Evolutionary conservation across 2,888 invertebrate genomes (phyloP).

Genomic region (Anthophora plumipes): DNA sequence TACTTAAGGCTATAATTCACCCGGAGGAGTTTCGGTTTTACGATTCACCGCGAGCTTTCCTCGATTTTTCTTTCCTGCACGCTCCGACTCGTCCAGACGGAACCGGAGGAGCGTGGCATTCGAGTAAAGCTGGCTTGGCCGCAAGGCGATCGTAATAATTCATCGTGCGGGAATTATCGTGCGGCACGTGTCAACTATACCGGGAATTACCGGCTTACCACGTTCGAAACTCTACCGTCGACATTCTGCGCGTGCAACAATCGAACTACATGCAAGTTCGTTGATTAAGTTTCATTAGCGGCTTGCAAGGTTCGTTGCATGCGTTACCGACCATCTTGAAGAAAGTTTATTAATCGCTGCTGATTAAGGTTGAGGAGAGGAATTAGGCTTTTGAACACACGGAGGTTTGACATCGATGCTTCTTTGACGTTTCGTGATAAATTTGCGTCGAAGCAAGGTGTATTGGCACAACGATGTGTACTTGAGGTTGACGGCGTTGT

Average conservation of each 20-base stretch:
- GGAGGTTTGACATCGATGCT: not conserved
- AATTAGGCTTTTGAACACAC: not conserved
- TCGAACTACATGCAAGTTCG: not conserved
- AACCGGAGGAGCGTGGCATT: not conserved
- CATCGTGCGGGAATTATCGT: conserved; percentile 7
- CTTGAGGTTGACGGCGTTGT: not conserved
- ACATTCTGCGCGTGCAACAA: not conserved
- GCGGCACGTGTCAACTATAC: not conserved
- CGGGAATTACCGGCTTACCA: not conserved
- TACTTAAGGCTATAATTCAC: conserved; percentile 17
- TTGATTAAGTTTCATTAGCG: not conserved
- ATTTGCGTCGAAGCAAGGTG: not conserved
- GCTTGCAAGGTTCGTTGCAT: not conserved
- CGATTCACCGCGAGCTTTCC: not conserved
- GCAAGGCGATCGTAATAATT: conserved; percentile 16
- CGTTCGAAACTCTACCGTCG: conserved; percentile 2
- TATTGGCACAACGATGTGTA: not conserved
- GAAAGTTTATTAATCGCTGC: conserved; percentile 37
- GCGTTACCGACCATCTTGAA: not conserved
- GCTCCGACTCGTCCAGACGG: not conserved
- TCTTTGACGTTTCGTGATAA: not conserved
- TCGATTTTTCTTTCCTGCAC: not conserved
- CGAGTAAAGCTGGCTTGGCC: not conserved
- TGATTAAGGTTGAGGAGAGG: conserved; percentile 2
- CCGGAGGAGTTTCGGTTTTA: not conserved